phyloP scores from a whole-genome alignment of 2,888 invertebrate species.

The Ganaspis brasiliensis region DNA sequence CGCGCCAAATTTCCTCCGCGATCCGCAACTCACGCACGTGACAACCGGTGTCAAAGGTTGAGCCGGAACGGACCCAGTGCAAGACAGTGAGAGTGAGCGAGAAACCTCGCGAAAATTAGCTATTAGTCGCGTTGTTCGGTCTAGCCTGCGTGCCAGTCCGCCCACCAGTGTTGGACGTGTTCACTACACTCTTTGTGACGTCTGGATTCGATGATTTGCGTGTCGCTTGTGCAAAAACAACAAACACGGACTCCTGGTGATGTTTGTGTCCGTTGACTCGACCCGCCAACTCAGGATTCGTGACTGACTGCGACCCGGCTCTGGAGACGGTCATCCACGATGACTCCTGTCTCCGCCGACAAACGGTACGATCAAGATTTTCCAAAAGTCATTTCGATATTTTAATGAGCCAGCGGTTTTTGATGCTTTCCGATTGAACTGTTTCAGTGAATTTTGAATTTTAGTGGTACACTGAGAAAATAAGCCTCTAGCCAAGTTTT shows the following conservation, averaged over 20 bases:
- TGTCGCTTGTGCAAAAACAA: slow-evolving; percentile 15
- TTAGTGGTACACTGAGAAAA: no score
- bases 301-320: slow-evolving; percentile 24
- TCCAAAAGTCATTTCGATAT: no score
- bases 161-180: slow-evolving; percentile 28
- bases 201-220: slow-evolving; percentile 29
- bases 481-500: no score
- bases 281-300: slow-evolving; percentile 15
- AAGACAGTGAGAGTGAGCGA: slow-evolving; percentile 41
- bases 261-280: slow-evolving; percentile 21
- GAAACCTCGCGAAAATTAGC: slow-evolving; percentile 9
- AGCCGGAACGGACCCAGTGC: no score
- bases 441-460: no score
- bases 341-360: slow-evolving; percentile 8
- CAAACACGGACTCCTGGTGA: slow-evolving; percentile 30
- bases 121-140: neutral
- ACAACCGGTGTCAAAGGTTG: slow-evolving; percentile 7
- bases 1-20: slow-evolving; percentile 54
- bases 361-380: slow-evolving; percentile 27
- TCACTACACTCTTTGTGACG: neutral
- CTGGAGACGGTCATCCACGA: slow-evolving; percentile 5
- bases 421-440: no score
- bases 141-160: slow-evolving; percentile 25
- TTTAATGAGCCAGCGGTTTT: no score
- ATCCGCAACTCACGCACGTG: slow-evolving; percentile 33